Evolutionary conservation across 2,113 vertebrate species (phyloP), one percentile per base, ranked within the genome.

Genomic region (Prunella fulvescens): DNA sequence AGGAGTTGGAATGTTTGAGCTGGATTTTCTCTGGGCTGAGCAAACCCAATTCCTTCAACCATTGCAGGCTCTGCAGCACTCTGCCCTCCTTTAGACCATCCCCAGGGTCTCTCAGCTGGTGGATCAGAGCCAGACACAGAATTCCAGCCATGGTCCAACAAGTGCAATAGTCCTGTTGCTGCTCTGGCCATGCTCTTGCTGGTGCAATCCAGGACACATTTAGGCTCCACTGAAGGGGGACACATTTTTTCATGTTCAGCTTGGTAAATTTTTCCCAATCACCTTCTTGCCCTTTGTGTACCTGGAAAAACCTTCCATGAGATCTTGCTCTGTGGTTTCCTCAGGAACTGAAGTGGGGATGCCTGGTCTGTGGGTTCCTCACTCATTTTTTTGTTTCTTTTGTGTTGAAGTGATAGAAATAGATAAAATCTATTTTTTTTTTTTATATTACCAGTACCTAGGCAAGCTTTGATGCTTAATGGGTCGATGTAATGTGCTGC

Each of bases 61-160:
- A 0, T 3, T 73, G 19, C 40, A 44, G 12, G 11, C n/a, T 65
- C 73, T 64, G 29, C 81, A 86, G 54, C 25, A 3, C 39, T 70
- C 39, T 58, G 25, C n/a, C 25, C 19, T 60, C 58, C 18, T 4
- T 80, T 7, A 28, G 39, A 6, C 20, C 29, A 4, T 18, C 33
- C n/a, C 23, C 64, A 50, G 3, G 25, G 44, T 50, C 50, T 37
- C 44, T 2, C 0, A 60, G 64, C 69, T n/a, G 19, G 1, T 7
- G 26, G 29, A 10, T 19, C 53, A 40, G 40, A 86, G 57, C 39
- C 87, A 57, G 77, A 14, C 2, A 1, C 1, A 1, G 22, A 57
- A 24, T 71, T 89, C 42, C 76, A 76, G 9, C 57, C 3, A 0
- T 60, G 33, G 25, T 24, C 77, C 60, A 17, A 14, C 25, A 48